Conservation (phyloP, 2,113 vertebrate genomes). For the Neopipo cinnamomea region DNA sequence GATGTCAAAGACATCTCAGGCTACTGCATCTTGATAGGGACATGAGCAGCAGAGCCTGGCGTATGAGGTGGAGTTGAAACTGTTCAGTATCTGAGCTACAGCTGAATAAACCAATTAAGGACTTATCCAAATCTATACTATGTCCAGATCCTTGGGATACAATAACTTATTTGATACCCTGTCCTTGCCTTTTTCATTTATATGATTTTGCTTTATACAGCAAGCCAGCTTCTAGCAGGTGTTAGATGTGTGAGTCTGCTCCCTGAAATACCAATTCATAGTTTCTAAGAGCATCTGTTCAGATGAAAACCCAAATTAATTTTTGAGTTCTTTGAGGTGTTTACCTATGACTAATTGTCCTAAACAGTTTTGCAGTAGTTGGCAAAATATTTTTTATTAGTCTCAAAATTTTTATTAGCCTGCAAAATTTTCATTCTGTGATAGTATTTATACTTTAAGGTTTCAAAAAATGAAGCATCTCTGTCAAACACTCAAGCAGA, state of each 20-base stretch:
- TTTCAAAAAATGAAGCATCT: not conserved
- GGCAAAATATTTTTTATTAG: not conserved
- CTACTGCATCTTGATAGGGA: not conserved
- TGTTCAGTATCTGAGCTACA: not conserved
- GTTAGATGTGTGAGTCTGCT: not conserved
- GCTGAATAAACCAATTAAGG: not conserved
- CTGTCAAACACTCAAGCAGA: not conserved
- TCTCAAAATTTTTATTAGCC: not conserved
- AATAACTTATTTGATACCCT: not conserved
- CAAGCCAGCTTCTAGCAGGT: not conserved
- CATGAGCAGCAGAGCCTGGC: not conserved
- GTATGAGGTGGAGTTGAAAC: not conserved
- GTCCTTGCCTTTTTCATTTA: not conserved
- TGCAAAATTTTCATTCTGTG: not conserved
- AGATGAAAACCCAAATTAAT: not conserved
- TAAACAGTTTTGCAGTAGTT: not conserved
- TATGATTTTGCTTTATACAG: not conserved
- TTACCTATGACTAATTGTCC: not conserved
- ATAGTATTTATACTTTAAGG: not conserved
- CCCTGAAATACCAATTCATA: not conserved
- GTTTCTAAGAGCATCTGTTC: not conserved
- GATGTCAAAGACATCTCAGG: not conserved
- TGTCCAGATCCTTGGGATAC: not conserved
- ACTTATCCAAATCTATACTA: not conserved
- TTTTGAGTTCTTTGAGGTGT: not conserved